phyloP scores from a whole-genome alignment of 2,888 invertebrate species.

The Lochmaea crataegi region DNA sequence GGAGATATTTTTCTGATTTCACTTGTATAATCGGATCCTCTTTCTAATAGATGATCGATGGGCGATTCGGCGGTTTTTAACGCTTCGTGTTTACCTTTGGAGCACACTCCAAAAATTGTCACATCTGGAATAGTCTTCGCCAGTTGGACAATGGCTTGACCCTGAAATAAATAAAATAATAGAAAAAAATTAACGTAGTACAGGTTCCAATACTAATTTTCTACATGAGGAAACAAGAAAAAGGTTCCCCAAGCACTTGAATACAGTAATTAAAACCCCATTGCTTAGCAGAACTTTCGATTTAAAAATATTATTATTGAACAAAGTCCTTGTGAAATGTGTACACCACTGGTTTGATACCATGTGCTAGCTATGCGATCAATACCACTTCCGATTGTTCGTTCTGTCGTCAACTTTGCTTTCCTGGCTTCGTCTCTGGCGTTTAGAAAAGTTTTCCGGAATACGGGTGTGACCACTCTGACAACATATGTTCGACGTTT shows the following conservation, averaged over 20 bases:
- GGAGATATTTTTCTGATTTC: constrained; percentile 84
- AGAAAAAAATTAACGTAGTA: not conserved
- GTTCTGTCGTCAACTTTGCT: constrained; percentile 3
- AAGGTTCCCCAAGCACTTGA: too few species aligned
- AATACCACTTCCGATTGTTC: constrained; percentile 17
- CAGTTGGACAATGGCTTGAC: constrained; percentile 86
- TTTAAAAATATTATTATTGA: not conserved
- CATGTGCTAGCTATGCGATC: constrained; percentile 11
- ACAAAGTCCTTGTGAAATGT: not conserved
- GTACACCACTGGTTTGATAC: not conserved
- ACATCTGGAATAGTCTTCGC: constrained; percentile 84
- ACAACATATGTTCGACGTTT: constrained; percentile 1
- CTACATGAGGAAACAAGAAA: too few species aligned
- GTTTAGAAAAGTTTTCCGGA: not conserved
- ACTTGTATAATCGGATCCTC: constrained; percentile 83
- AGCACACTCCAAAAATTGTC: constrained; percentile 86
- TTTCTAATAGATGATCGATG: constrained; percentile 83
- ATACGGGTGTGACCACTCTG: not conserved
- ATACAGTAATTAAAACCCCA: not conserved
- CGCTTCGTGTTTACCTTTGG: constrained; percentile 86
- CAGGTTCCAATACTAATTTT: too few species aligned
- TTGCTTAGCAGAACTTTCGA: not conserved
- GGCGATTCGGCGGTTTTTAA: constrained; percentile 76
- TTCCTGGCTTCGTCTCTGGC: constrained; percentile 1
- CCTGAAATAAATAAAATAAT: constrained; percentile 67